A percentile compares a stretch with the other conserved stretches of the same genome.
Evolutionary conservation across 2,888 invertebrate species (phyloP).

Genomic region (Calliopum simillimum): DNA sequence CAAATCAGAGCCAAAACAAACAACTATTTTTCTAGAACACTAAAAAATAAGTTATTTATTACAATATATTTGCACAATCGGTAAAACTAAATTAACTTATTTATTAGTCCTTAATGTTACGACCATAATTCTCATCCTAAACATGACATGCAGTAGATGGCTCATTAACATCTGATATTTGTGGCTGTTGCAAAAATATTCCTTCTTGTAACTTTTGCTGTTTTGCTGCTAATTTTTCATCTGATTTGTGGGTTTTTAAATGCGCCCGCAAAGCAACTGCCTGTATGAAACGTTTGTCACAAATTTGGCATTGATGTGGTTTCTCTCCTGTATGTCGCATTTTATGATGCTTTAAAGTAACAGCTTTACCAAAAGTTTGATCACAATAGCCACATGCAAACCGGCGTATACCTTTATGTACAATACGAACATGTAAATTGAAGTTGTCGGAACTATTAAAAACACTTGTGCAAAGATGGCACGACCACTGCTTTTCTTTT

Average conservation of each 20-base stretch:
- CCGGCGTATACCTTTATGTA: constrained; percentile 51
- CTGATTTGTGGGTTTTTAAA: constrained; percentile 49
- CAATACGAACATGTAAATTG: constrained; percentile 51
- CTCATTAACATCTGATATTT: no score
- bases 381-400: constrained; percentile 52
- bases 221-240: constrained; percentile 38
- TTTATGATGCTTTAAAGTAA: constrained; percentile 54
- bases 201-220: constrained; percentile 52
- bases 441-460: constrained; percentile 52
- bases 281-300: constrained; percentile 54
- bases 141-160: no score
- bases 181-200: constrained; percentile 3
- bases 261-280: constrained; percentile 51
- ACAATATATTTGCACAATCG: no score
- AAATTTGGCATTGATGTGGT: constrained; percentile 50
- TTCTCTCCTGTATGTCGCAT: constrained; percentile 54
- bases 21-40: no score
- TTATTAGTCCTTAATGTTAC: no score
- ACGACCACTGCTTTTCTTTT: constrained; percentile 50
- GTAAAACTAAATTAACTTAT: no score
- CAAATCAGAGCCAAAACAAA: no score
- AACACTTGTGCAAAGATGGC: constrained; percentile 48
- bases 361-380: constrained; percentile 52
- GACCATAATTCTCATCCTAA: no score
- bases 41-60: no score